Base-by-base conservation (phyloP, 2,797 vertebrate genomes). In the Paramormyrops hopkinsi region DNA sequence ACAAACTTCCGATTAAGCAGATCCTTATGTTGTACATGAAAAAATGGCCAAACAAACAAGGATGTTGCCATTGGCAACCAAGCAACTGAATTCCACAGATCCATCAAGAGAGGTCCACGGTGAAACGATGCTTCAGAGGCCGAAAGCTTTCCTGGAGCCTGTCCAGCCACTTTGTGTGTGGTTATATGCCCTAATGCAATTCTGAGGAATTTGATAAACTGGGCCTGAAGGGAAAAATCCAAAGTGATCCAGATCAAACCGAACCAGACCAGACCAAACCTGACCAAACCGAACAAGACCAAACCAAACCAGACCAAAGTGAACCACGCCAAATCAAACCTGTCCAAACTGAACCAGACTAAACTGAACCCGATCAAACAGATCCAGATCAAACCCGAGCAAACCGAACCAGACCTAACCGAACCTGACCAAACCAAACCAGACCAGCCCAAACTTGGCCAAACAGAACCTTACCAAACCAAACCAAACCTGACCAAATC, bases 1-100 rank as follows among this genome's bases (percentile, higher is more conserved):
- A 7, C 87, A 88, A 88, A 88, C 37, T 88, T 88, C 59, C 29
- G 22, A 88, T 88, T 88, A 65, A 88, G 41, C 59, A 88, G 44
- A 65, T 46, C 87, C 25, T 46, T 37, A 46, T 65, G 59, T 88
- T 69, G 59, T 69, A 69, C 59, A 17, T 25, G n/a, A 69, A 46
- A n/a, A 62, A 22, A 88, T 46, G 19, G 48, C 29, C 41, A 88
- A 88, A 88, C 87, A 88, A 69, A 88, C 87, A 88, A 50, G n/a
- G 87, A 65, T 25, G 59, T 88, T 88, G 87, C 87, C 87, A 88
- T 41, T 46, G 59, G 41, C 41, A 69, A 65, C 56, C 87, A 50
- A 88, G 62, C 56, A 65, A 56, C 87, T 69, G 19, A 65, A 65
- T 69, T 88, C 87, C 33, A 41, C 37, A 25, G 44, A 65, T 65